A percentile compares a stretch with the other conserved stretches of the same genome.
phyloP scores from a whole-genome alignment of 1,140 invertebrate species.

The Druon quercuslanigerum region DNA sequence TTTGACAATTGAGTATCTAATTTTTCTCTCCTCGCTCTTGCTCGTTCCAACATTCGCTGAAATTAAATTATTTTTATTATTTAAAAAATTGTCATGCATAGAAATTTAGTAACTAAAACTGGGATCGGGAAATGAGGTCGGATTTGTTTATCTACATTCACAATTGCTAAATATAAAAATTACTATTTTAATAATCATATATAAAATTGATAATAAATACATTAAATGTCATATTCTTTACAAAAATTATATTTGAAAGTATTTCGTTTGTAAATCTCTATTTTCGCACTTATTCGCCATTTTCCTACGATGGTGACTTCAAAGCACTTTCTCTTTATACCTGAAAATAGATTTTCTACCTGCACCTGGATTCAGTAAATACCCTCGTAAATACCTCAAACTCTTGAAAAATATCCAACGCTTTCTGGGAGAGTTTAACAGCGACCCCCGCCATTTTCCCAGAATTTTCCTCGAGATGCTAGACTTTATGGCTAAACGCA shows the following conservation, averaged over 20 bases:
- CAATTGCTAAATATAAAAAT: background rate
- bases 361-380: background rate
- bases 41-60: slow-evolving; percentile 77
- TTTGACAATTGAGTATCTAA: slow-evolving; percentile 71
- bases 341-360: too few relatives aligned
- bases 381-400: background rate
- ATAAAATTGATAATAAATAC: too few relatives aligned
- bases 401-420: background rate
- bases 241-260: background rate
- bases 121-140: too few relatives aligned
- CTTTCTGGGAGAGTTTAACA: background rate
- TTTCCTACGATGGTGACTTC: too few relatives aligned
- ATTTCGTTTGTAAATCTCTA: too few relatives aligned
- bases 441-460: background rate
- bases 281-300: too few relatives aligned
- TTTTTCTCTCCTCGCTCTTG: slow-evolving; percentile 76
- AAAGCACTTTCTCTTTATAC: too few relatives aligned
- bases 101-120: too few relatives aligned
- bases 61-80: slow-evolving; percentile 38
- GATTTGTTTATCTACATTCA: too few relatives aligned
- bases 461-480: background rate
- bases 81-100: background rate
- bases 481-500: background rate
- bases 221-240: background rate
- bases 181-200: background rate